phyloP scores from a whole-genome alignment of 2,113 vertebrate genomes.

The Scomber scombrus region DNA sequence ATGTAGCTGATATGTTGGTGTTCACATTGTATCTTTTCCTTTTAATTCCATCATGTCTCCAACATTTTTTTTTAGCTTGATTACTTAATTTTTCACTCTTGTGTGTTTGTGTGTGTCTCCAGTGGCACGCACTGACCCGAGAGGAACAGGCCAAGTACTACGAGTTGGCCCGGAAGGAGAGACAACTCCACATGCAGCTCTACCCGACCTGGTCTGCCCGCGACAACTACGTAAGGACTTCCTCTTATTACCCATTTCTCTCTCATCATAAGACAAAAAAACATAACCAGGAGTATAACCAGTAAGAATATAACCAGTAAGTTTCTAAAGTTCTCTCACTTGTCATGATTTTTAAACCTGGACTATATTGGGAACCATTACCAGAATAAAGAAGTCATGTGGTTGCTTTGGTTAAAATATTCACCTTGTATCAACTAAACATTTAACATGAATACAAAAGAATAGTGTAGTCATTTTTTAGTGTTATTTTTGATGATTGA shows the following conservation, averaged over 20 bases:
- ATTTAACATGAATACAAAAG: background rate
- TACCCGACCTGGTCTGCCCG: slow-evolving; percentile 99
- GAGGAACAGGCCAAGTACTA: slow-evolving; percentile 99
- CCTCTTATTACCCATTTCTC: background rate
- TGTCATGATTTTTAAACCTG: slow-evolving; percentile 19
- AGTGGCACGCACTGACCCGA: slow-evolving; percentile 98
- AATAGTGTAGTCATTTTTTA: too few relatives aligned
- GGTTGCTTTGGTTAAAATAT: slow-evolving; percentile 20
- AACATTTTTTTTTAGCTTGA: too few relatives aligned
- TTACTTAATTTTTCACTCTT: background rate
- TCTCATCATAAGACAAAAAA: background rate
- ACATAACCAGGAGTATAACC: background rate
- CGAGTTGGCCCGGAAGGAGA: slow-evolving; percentile 96
- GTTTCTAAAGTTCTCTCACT: background rate
- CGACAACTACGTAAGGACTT: slow-evolving; percentile 94
- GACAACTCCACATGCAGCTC: slow-evolving; percentile 99
- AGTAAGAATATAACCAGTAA: background rate
- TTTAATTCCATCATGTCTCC: too few relatives aligned
- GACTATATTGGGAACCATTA: slow-evolving; percentile 15
- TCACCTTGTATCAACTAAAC: background rate
- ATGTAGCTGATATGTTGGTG: too few relatives aligned
- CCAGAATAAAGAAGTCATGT: slow-evolving; percentile 16
- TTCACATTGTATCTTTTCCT: too few relatives aligned
- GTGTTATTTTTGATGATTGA: too few relatives aligned
- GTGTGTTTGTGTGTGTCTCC: slow-evolving; percentile 52